Evolutionary conservation across 2,888 invertebrate genomes (phyloP).

Genomic region (Amphipyra berbera): DNA sequence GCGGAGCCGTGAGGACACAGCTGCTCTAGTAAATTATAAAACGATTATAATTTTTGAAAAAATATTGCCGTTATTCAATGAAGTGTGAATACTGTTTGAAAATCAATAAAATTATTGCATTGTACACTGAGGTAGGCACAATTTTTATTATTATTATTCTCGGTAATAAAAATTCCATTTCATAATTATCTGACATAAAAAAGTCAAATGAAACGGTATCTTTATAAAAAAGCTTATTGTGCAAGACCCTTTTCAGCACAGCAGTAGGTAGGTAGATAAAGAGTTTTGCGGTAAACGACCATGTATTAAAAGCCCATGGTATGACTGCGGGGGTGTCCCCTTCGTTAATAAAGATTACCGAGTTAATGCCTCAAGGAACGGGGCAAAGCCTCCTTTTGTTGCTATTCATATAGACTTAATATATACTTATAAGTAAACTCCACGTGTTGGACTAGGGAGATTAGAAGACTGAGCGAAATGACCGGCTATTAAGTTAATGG

Average conservation of each 20-base stretch:
- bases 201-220: neutral
- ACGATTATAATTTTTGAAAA: too few relatives aligned
- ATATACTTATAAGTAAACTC: conserved; percentile 12
- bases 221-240: conserved; percentile 14
- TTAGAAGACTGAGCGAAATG: conserved; percentile 19
- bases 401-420: conserved; percentile 28
- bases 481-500: conserved; percentile 7
- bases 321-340: conserved; percentile 51
- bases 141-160: too few relatives aligned
- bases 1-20: too few relatives aligned
- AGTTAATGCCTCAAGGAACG: conserved; percentile 61
- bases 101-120: too few relatives aligned
- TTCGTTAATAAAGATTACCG: conserved; percentile 71
- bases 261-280: conserved; percentile 32
- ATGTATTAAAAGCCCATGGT: conserved; percentile 49
- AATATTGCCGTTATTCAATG: too few relatives aligned
- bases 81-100: too few relatives aligned
- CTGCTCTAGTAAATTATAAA: too few relatives aligned
- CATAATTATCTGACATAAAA: neutral
- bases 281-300: conserved; percentile 41
- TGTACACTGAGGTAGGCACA: too few relatives aligned
- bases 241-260: conserved; percentile 14
- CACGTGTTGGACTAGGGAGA: conserved; percentile 23
- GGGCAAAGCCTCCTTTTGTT: conserved; percentile 56
- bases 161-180: neutral